Conservation (phyloP, 2,113 vertebrate genomes). For the Lates calcarifer region DNA sequence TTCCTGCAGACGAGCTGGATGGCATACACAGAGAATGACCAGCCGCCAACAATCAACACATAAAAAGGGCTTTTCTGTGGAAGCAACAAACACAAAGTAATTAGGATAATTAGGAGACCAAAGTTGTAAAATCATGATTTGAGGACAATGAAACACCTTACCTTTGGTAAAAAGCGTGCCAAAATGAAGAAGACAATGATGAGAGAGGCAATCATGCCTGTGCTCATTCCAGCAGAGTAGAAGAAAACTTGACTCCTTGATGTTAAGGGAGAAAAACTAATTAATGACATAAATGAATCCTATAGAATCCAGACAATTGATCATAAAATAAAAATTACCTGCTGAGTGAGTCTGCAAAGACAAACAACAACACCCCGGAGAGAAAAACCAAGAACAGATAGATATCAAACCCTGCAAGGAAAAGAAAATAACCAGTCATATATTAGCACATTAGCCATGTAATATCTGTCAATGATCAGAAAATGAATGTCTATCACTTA, state of each 20-base stretch:
- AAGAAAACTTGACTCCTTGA: constrained; percentile 94
- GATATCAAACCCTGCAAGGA: constrained; percentile 90
- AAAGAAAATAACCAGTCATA: constrained; percentile 3
- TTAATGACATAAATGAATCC: constrained; percentile 1
- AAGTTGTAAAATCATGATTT: not conserved
- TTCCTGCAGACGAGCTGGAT: constrained; percentile 95
- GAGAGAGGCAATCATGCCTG: constrained; percentile 93
- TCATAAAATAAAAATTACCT: constrained; percentile 81
- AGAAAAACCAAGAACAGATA: constrained; percentile 91
- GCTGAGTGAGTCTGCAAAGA: constrained; percentile 92
- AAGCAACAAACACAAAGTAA: constrained; percentile 29
- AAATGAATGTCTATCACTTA: constrained; percentile 74
- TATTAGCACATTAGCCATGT: not conserved
- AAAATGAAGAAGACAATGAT: constrained; percentile 92
- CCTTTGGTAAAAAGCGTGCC: constrained; percentile 92
- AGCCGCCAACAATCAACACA: constrained; percentile 91
- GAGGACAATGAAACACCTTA: constrained; percentile 59
- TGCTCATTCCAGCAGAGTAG: constrained; percentile 93
- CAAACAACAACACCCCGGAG: constrained; percentile 89
- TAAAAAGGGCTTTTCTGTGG: constrained; percentile 93
- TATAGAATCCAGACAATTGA: not conserved
- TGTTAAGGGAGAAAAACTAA: not conserved
- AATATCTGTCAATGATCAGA: not conserved
- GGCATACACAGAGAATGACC: constrained; percentile 96
- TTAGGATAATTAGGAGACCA: not conserved